phyloP scores from a whole-genome alignment of 2,888 invertebrate species.

The Seira ritae region DNA sequence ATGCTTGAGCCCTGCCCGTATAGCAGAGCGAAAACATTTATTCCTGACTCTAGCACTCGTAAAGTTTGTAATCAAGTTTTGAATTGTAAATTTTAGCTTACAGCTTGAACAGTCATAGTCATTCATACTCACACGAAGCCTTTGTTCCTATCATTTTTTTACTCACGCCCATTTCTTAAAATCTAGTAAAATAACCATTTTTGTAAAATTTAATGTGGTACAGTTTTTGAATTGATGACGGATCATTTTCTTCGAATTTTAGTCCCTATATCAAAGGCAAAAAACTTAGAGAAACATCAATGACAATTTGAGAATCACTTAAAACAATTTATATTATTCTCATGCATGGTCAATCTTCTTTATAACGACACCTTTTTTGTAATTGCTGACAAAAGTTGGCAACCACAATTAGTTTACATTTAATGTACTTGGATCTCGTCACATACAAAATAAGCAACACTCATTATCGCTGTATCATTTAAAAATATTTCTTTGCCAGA shows the following conservation, averaged over 20 bases:
- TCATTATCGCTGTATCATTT: neutral
- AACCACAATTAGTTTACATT: too few relatives aligned
- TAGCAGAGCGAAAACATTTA: slow-evolving; percentile 6
- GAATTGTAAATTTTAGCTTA: neutral
- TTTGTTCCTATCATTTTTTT: neutral
- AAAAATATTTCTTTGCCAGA: neutral
- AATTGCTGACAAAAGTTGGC: too few relatives aligned
- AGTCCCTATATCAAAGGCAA: slow-evolving; percentile 43
- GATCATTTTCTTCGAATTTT: slow-evolving; percentile 50
- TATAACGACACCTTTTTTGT: too few relatives aligned
- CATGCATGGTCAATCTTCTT: too few relatives aligned
- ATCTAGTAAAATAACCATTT: too few relatives aligned
- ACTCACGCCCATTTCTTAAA: too few relatives aligned
- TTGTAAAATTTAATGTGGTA: too few relatives aligned
- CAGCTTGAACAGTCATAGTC: neutral
- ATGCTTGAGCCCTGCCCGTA: neutral
- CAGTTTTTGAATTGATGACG: slow-evolving; percentile 29
- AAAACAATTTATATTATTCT: too few relatives aligned
- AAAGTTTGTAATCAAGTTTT: neutral
- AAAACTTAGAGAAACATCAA: slow-evolving; percentile 30
- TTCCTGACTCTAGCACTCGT: slow-evolving; percentile 12
- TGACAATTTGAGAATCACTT: neutral
- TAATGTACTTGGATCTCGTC: too few relatives aligned
- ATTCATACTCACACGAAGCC: neutral
- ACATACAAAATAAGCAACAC: too few relatives aligned